phyloP scores from a whole-genome alignment of 2,797 vertebrate species.

The Urosaurus nigricauda region DNA sequence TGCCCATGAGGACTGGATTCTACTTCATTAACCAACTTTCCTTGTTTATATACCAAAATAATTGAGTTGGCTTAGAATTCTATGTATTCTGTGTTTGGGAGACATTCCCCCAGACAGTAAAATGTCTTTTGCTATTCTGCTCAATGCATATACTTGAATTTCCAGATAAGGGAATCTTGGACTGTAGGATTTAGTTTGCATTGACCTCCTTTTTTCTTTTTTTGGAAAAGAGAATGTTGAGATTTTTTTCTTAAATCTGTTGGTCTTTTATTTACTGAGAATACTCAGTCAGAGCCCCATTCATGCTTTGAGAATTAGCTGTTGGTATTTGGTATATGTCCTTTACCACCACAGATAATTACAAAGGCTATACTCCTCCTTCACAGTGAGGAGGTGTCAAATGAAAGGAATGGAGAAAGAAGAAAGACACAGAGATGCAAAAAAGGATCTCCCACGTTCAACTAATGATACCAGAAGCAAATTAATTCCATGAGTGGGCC shows the following conservation, averaged over 20 bases:
- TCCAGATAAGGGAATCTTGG: not conserved
- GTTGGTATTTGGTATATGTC: not conserved
- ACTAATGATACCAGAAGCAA: not conserved
- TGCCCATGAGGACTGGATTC: too few relatives aligned
- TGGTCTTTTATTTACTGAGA: not conserved
- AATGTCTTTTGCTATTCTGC: too few relatives aligned
- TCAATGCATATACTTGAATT: not conserved
- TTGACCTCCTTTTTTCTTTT: too few relatives aligned
- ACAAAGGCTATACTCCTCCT: not conserved
- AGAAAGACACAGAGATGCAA: not conserved
- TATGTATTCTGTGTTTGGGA: too few relatives aligned
- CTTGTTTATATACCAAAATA: too few relatives aligned
- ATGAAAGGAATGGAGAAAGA: not conserved
- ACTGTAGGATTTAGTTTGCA: not conserved
- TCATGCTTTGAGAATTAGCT: not conserved
- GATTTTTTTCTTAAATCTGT: not conserved
- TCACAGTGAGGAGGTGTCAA: not conserved
- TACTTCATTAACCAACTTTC: too few relatives aligned
- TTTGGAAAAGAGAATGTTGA: too few relatives aligned
- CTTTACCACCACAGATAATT: not conserved
- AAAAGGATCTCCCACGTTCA: not conserved
- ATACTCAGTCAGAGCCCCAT: not conserved
- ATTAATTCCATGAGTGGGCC: not conserved
- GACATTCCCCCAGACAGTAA: too few relatives aligned
- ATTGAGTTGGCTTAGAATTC: too few relatives aligned